phyloP scores from a whole-genome alignment of 2,113 vertebrate genomes.

The Petrocephalus zakoni region DNA sequence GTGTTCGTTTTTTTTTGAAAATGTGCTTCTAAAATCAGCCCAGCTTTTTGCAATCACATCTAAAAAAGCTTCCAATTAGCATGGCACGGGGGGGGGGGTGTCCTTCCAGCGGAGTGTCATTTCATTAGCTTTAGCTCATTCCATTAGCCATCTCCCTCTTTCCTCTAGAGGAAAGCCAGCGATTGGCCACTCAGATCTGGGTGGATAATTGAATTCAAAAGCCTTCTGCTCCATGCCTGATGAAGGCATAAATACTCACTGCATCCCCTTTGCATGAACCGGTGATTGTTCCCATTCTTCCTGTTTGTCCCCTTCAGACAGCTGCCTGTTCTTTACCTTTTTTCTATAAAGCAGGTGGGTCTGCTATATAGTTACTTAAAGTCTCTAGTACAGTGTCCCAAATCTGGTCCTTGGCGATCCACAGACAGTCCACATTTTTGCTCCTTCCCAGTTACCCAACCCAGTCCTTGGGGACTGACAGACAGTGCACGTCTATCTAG shows the following conservation, averaged over 20 bases:
- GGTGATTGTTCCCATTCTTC: neutral
- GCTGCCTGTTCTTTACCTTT: neutral
- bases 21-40: neutral
- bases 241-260: neutral
- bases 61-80: slow-evolving; percentile 7
- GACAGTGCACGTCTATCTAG: neutral
- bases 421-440: neutral
- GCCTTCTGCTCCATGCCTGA: neutral
- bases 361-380: neutral
- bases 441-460: neutral
- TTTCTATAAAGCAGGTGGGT: neutral
- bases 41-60: neutral
- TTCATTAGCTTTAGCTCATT: slow-evolving; percentile 6
- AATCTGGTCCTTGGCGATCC: neutral
- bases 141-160: neutral
- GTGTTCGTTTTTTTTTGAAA: neutral
- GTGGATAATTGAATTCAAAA: neutral
- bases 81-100: neutral
- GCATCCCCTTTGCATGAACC: neutral
- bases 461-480: neutral
- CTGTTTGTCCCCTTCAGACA: neutral
- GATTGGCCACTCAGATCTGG: neutral
- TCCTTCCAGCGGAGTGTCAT: neutral
- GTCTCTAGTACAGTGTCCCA: neutral
- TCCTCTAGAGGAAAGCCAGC: slow-evolving; percentile 2